These are phyloP conservation scores for Tragelaphus eurycerus DNA, from an alignment of 2,797 vertebrate species.

Conservation along the genomic window DNA sequence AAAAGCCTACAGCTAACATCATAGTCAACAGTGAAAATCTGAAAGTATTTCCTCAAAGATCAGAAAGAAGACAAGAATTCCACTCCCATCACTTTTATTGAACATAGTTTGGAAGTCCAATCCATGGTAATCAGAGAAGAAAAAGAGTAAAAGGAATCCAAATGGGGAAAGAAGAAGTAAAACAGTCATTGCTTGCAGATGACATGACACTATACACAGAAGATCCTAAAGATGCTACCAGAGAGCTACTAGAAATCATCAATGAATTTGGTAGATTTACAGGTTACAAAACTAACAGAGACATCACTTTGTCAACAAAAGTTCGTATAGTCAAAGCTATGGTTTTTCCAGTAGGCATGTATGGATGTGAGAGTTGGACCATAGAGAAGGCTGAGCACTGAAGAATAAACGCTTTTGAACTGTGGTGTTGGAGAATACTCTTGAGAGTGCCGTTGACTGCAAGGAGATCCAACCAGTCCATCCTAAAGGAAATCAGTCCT, in stretches of 20 bases:
- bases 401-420: background rate
- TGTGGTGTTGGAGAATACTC: background rate
- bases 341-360: background rate
- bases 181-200: background rate
- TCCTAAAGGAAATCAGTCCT: background rate
- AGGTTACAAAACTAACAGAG: background rate
- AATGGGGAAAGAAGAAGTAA: background rate
- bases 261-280: background rate
- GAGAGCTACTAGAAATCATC: background rate
- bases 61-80: background rate
- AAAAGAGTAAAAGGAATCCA: background rate
- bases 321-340: background rate
- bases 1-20: background rate
- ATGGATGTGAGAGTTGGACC: background rate
- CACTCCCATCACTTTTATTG: background rate
- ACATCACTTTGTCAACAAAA: background rate
- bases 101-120: background rate
- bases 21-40: background rate
- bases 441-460: background rate
- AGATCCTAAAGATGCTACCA: background rate
- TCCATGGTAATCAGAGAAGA: background rate
- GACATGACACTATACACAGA: background rate
- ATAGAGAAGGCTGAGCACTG: background rate
- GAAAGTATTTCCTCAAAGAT: background rate
- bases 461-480: background rate